phyloP scores from a whole-genome alignment of 1,140 invertebrate genomes.

The Polyergus mexicanus region DNA sequence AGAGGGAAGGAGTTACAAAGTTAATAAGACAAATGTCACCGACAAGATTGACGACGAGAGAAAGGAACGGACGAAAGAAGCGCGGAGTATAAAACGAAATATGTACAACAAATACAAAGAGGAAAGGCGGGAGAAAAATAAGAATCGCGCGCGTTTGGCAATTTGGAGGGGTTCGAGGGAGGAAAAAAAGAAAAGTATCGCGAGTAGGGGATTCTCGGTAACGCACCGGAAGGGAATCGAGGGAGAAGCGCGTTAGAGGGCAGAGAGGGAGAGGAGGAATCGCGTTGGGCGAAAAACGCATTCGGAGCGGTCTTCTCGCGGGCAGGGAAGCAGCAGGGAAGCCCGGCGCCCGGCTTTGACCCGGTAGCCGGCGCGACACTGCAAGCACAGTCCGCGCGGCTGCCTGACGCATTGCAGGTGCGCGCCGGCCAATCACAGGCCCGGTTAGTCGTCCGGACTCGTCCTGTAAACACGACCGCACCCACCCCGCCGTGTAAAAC shows the following conservation, averaged over 20 bases:
- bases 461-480: constrained; percentile 90
- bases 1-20: neutral
- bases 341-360: constrained; percentile 80
- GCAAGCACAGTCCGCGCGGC: constrained; percentile 82
- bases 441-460: constrained; percentile 84
- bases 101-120: too few relatives aligned
- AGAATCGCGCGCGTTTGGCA: constrained; percentile 3
- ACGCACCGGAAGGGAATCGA: too few relatives aligned
- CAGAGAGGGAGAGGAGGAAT: too few relatives aligned
- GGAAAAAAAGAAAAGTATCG: neutral
- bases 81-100: neutral
- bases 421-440: constrained; percentile 90
- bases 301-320: too few relatives aligned
- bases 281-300: too few relatives aligned
- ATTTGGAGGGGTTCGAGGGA: neutral
- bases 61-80: too few relatives aligned
- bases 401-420: constrained; percentile 94
- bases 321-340: constrained; percentile 61
- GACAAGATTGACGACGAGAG: constrained; percentile 16
- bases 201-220: neutral
- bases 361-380: constrained; percentile 77
- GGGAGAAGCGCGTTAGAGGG: too few relatives aligned
- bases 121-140: constrained; percentile 23
- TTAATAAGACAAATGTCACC: neutral
- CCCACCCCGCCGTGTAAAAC: constrained; percentile 88